Evolutionary conservation across 2,113 vertebrate species (phyloP), one percentile per base, ranked within the genome.

Genomic region (Jacana jacana): DNA sequence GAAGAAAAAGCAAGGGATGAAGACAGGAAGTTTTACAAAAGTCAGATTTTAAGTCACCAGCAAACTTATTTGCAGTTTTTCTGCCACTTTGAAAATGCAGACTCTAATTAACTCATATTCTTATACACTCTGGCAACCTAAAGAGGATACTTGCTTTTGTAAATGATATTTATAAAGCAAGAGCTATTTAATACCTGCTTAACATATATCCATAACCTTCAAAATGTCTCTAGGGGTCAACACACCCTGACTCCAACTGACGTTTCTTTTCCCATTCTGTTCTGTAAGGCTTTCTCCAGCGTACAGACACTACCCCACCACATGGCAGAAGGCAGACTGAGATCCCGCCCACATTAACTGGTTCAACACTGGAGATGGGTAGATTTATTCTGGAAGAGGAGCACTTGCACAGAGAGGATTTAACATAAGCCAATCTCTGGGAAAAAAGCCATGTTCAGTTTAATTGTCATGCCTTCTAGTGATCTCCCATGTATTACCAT

Each of bases 141-240:
- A 93, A 86, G n/a, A 82, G 55, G 77, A 83, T 80, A 61, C 52
- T 79, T 52, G 73, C 69, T 71, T 89, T 91, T 91, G 73, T 37
- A 89, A 92, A 84, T 69, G 10, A 35, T 72, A 91, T 78, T 81
- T 95, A 89, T 87, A 81, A 92, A 87, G 81, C 89, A 76, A 68
- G 31, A 76, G 66, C 70, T 79, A 89, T 91, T 93, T 93, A 92
- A 95, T 81, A 95, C 81, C 84, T 95, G 42, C 91, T 93, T 85
- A 92, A 76, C 65, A 68, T 68, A 75, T 28, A 91, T 20, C 64
- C 77, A 39, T 81, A 93, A 93, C 88, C 86, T 78, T 81, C 83
- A 91, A 60, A 89, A 87, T 42, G 78, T 25, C 78, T 76, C 65
- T 79, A 13, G 78, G 81, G 92, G 77, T 84, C 86, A 95, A 91